Evolutionary conservation across 2,113 vertebrate genomes (phyloP).

Genomic region (Calonectris borealis): DNA sequence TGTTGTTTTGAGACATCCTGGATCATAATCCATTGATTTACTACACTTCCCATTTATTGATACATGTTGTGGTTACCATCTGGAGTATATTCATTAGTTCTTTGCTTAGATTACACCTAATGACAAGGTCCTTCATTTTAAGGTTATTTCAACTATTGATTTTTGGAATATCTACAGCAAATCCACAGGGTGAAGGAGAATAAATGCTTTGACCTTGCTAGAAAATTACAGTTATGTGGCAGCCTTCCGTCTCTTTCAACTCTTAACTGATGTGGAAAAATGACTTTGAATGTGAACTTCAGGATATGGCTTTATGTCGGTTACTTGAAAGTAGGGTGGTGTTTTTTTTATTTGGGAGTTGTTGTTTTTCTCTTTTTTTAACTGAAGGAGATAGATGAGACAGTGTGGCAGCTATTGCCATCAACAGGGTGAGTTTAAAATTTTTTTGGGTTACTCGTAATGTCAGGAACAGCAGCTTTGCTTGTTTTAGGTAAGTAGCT

Average conservation of each 20-base stretch:
- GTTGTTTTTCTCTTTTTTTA: background rate
- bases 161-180: background rate
- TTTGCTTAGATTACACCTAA: background rate
- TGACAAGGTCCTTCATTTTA: background rate
- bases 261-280: background rate
- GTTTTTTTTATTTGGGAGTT: background rate
- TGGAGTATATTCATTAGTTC: background rate
- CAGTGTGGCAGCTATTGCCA: background rate
- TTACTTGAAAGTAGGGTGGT: background rate
- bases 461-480: background rate
- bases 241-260: background rate
- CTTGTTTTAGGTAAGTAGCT: background rate
- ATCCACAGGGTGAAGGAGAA: background rate
- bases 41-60: background rate
- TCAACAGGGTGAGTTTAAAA: background rate
- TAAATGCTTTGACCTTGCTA: background rate
- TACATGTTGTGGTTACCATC: background rate
- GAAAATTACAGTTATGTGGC: background rate
- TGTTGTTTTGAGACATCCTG: background rate
- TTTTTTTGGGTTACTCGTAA: background rate
- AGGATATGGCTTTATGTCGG: background rate
- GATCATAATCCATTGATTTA: background rate
- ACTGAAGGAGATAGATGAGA: background rate
- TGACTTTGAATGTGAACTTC: background rate
- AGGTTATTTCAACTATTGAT: background rate